phyloP scores from a whole-genome alignment of 2,113 vertebrate species.

The Chamaea fasciata region DNA sequence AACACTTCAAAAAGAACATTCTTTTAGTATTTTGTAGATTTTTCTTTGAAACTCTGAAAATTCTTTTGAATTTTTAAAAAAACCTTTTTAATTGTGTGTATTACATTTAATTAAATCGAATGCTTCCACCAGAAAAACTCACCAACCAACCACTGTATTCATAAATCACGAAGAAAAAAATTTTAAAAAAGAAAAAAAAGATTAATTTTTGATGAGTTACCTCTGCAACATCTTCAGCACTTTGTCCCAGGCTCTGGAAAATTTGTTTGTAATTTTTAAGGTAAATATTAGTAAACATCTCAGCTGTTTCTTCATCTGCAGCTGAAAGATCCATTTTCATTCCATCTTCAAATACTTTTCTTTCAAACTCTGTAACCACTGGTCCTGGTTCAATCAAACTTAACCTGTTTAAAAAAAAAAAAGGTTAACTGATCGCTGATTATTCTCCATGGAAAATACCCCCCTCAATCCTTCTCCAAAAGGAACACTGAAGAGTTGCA shows the following conservation, averaged over 20 bases:
- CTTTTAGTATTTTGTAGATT: not conserved
- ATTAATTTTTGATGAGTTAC: slow-evolving; percentile 33
- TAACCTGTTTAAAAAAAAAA: slow-evolving; percentile 60
- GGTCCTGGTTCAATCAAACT: slow-evolving; percentile 82
- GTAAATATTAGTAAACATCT: slow-evolving; percentile 84
- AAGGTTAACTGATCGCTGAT: not conserved
- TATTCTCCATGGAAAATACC: not conserved
- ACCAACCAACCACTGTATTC: not conserved
- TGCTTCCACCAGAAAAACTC: not conserved
- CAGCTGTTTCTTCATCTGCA: slow-evolving; percentile 78
- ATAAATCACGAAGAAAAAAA: not conserved
- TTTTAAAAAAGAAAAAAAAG: not conserved
- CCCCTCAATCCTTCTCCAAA: not conserved
- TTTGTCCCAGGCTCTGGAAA: slow-evolving; percentile 81
- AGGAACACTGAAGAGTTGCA: not conserved
- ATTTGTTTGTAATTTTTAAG: slow-evolving; percentile 83
- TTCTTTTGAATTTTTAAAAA: not conserved
- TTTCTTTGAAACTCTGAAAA: not conserved
- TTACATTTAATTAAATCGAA: not conserved
- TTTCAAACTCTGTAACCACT: slow-evolving; percentile 83
- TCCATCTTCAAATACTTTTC: slow-evolving; percentile 80
- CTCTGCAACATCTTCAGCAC: slow-evolving; percentile 82
- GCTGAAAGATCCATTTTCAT: slow-evolving; percentile 83
- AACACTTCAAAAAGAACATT: not conserved
- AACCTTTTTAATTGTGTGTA: not conserved